Evolutionary conservation across 35 echinoderm and acorn worm species (phyloP).

Genomic region (Ophiothrix spiculata): DNA sequence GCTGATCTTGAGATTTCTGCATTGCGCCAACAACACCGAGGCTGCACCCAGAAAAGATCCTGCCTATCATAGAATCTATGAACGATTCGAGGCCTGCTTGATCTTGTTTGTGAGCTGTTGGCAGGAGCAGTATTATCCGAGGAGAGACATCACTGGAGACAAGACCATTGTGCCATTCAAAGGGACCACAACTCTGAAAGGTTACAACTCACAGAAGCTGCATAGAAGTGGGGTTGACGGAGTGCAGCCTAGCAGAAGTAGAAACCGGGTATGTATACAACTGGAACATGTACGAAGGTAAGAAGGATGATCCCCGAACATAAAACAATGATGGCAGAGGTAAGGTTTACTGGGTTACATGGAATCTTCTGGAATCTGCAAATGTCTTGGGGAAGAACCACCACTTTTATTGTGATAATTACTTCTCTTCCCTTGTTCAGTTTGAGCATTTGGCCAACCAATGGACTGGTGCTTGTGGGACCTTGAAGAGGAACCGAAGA

Average conservation of each 20-base stretch:
- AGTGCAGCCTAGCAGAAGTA: not conserved
- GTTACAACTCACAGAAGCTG: not conserved
- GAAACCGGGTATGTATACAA: not conserved
- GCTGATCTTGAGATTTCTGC: not conserved
- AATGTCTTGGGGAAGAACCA: slow-evolving; percentile 16
- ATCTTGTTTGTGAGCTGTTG: not conserved
- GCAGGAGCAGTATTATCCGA: no score
- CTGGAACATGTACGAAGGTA: not conserved
- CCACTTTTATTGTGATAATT: slow-evolving; percentile 30
- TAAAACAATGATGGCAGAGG: slow-evolving; percentile 2
- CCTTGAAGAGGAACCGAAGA: slow-evolving; percentile 9
- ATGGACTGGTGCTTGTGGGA: slow-evolving; percentile 28
- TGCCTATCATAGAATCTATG: not conserved
- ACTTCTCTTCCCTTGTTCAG: slow-evolving; percentile 7
- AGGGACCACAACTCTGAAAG: not conserved
- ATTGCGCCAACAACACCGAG: not conserved
- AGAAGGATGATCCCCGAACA: not conserved
- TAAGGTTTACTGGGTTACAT: not conserved
- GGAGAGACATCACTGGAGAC: no score
- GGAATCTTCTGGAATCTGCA: not conserved
- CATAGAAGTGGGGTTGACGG: not conserved
- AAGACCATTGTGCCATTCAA: no score
- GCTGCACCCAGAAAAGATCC: not conserved
- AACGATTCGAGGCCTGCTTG: not conserved
- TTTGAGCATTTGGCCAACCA: not conserved